phyloP scores from a whole-genome alignment of 2,888 invertebrate genomes.

The Elaeidobius kamerunicus region DNA sequence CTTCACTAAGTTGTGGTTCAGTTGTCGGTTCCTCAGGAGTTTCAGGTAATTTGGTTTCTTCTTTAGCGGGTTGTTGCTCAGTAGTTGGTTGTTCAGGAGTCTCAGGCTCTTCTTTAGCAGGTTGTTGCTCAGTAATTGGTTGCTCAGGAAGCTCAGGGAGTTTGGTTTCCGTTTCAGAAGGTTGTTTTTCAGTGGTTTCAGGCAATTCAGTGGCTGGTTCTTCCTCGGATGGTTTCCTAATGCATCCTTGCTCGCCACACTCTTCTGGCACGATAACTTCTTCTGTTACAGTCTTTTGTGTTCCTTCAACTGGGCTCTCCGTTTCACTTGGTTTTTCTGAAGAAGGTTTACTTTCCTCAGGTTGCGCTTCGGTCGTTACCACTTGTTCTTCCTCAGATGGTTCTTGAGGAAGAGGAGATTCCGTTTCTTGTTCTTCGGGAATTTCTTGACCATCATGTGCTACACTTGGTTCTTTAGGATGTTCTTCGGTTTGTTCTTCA shows the following conservation, averaged over 20 bases:
- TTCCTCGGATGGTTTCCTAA: slow-evolving; percentile 12
- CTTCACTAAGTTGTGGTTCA: slow-evolving; percentile 23
- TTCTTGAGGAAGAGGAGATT: slow-evolving; percentile 15
- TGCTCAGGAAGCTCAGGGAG: slow-evolving; percentile 18
- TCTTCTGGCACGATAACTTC: slow-evolving; percentile 23
- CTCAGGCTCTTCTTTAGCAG: slow-evolving; percentile 16
- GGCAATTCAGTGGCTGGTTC: slow-evolving; percentile 9
- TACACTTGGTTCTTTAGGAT: slow-evolving; percentile 7
- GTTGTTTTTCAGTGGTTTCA: slow-evolving; percentile 27
- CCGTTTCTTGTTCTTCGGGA: slow-evolving; percentile 25
- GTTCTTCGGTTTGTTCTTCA: slow-evolving; percentile 9
- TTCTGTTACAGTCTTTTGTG: slow-evolving; percentile 19
- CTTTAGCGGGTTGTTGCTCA: slow-evolving; percentile 15
- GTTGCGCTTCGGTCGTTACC: neutral
- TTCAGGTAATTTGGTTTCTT: slow-evolving; percentile 23
- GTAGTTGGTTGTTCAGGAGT: slow-evolving; percentile 1
- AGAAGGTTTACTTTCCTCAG: neutral
- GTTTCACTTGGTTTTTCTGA: neutral
- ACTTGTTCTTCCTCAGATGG: slow-evolving; percentile 6
- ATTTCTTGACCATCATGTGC: slow-evolving; percentile 7
- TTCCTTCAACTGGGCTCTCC: neutral
- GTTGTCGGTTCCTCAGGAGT: neutral
- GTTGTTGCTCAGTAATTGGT: slow-evolving; percentile 13
- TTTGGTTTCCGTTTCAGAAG: slow-evolving; percentile 4
- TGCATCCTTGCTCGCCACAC: slow-evolving; percentile 30